These are phyloP conservation scores for Choloepus didactylus DNA, from an alignment of 2,797 vertebrate species.

Conservation along the genomic window DNA sequence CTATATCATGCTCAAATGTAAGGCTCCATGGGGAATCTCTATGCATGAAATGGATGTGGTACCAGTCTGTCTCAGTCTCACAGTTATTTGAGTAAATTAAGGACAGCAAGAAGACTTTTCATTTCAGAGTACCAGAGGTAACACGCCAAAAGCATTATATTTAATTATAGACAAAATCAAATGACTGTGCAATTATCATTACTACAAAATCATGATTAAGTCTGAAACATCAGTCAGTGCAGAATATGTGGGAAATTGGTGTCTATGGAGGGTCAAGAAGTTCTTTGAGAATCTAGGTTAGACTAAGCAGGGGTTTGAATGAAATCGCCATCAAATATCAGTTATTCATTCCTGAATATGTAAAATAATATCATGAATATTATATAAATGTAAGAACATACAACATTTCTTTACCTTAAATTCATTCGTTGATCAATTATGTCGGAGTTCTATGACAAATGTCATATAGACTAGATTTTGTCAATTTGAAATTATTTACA, in stretches of 20 bases:
- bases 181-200: background rate
- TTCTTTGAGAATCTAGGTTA: background rate
- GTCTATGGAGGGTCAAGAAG: background rate
- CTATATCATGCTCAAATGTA: background rate
- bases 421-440: conserved; percentile 25
- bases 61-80: background rate
- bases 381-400: background rate
- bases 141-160: background rate
- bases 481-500: conserved; percentile 13
- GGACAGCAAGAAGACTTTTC: background rate
- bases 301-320: background rate
- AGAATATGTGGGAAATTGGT: conserved; percentile 15
- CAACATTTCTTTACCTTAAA: background rate
- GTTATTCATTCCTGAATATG: conserved; percentile 23
- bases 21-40: background rate
- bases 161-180: conserved; percentile 53
- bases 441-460: conserved; percentile 7
- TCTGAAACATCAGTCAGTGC: conserved; percentile 12
- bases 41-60: background rate
- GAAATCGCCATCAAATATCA: conserved; percentile 21
- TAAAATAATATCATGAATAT: conserved; percentile 10
- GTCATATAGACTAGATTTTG: conserved; percentile 9
- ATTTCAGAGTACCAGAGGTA: background rate
- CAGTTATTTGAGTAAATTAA: background rate
- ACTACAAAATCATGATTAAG: conserved; percentile 44